Conservation (phyloP, 2,888 invertebrate species). For the Chironomus tentans region DNA sequence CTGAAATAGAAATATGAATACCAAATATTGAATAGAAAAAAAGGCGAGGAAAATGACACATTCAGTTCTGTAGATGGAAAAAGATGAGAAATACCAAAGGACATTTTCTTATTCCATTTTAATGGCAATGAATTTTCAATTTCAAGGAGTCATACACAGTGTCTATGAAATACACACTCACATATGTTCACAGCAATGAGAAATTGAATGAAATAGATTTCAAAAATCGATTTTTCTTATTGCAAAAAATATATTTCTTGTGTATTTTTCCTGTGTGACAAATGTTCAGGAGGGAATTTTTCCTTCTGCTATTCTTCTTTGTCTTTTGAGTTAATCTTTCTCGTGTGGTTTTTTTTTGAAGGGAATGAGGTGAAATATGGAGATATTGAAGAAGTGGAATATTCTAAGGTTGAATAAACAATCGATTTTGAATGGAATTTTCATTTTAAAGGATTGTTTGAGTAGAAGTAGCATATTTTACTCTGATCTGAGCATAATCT, state of each 20-base stretch:
- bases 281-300: no score
- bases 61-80: background rate
- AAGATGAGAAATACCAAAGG: background rate
- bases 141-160: conserved; percentile 1
- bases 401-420: background rate
- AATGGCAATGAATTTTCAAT: conserved; percentile 10
- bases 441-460: background rate
- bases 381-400: background rate
- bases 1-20: no score
- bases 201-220: background rate
- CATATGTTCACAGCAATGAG: background rate
- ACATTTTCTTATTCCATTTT: background rate
- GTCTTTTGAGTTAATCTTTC: background rate
- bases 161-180: background rate
- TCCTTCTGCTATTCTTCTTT: no score
- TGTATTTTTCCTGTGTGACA: background rate
- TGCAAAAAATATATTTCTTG: background rate
- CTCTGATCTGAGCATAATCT: no score
- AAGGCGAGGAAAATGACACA: no score
- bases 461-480: no score
- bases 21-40: no score
- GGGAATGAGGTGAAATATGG: background rate
- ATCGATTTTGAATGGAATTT: background rate
- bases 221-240: background rate
- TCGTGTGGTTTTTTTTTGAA: background rate